Conservation (phyloP, 2,888 invertebrate genomes). For the Stenichneumon culpator region DNA sequence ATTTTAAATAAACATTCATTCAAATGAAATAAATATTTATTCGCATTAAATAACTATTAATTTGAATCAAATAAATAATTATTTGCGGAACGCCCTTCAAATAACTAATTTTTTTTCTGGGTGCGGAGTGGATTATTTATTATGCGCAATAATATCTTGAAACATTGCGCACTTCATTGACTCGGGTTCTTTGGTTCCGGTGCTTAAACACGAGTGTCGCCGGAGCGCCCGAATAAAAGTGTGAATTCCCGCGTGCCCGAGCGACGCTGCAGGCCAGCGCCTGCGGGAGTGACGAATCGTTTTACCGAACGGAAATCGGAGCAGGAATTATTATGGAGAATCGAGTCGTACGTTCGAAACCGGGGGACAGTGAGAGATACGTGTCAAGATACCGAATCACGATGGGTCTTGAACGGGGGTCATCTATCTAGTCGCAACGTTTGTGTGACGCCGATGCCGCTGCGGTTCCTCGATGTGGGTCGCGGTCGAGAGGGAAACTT, state of each 20-base stretch:
- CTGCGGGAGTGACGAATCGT: slow-evolving; percentile 25
- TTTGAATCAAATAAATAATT: too few relatives aligned
- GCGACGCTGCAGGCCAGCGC: not conserved
- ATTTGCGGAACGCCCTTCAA: too few relatives aligned
- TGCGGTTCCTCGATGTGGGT: slow-evolving; percentile 42
- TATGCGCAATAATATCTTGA: too few relatives aligned
- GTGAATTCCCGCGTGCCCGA: not conserved
- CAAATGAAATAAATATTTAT: too few relatives aligned
- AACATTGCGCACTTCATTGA: too few relatives aligned
- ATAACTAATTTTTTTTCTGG: too few relatives aligned
- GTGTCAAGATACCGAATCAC: slow-evolving; percentile 25
- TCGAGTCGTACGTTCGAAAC: slow-evolving; percentile 31
- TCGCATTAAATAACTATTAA: too few relatives aligned
- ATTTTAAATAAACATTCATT: too few relatives aligned
- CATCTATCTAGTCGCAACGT: slow-evolving; percentile 52
- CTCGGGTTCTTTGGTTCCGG: too few relatives aligned
- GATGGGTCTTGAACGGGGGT: slow-evolving; percentile 35
- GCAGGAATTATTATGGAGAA: slow-evolving; percentile 18
- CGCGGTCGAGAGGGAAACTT: slow-evolving; percentile 42
- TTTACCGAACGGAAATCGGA: not conserved
- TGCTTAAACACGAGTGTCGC: too few relatives aligned
- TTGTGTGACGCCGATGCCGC: slow-evolving; percentile 33
- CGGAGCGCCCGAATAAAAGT: not conserved
- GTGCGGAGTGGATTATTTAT: too few relatives aligned
- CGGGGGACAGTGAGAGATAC: not conserved